These are phyloP conservation scores for Lepilemur septentrionalis DNA, from an alignment of 2,797 vertebrate genomes.

Conservation along the genomic window DNA sequence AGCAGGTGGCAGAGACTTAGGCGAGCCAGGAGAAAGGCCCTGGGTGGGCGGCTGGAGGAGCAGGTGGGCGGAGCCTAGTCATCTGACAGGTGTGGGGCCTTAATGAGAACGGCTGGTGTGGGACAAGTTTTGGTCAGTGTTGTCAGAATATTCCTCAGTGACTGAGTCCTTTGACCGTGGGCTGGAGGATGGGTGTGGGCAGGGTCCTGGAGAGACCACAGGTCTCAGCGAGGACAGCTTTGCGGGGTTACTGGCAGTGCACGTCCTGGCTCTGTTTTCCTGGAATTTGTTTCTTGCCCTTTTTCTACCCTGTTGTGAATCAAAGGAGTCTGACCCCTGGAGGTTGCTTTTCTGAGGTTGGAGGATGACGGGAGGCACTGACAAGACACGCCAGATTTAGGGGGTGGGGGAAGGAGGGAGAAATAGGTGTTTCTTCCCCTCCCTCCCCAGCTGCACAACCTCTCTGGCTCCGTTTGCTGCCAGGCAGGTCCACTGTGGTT, in stretches of 20 bases:
- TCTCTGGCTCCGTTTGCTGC: neutral
- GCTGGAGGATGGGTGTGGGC: neutral
- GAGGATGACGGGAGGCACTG: neutral
- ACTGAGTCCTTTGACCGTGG: neutral
- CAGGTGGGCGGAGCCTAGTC: neutral
- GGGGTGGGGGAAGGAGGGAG: neutral
- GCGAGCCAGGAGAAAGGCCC: neutral
- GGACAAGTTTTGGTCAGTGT: neutral
- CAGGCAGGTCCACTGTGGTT: neutral
- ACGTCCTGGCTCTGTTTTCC: neutral
- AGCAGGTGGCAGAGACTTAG: neutral
- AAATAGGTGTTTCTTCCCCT: neutral
- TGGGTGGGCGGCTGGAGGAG: neutral
- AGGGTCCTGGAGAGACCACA: neutral
- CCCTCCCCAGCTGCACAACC: neutral
- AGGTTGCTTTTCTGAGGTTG: neutral
- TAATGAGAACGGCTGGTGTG: neutral
- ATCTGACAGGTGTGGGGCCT: neutral
- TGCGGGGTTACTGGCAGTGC: neutral
- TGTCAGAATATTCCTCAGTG: neutral
- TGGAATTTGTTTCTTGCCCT: neutral
- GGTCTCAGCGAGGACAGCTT: neutral
- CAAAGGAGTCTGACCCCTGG: neutral
- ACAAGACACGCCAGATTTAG: neutral
- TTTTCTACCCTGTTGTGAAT: neutral